Evolutionary conservation across 2,113 vertebrate species (phyloP), one percentile per base, ranked within the genome.

Genomic region (Megaceryle maxima): DNA sequence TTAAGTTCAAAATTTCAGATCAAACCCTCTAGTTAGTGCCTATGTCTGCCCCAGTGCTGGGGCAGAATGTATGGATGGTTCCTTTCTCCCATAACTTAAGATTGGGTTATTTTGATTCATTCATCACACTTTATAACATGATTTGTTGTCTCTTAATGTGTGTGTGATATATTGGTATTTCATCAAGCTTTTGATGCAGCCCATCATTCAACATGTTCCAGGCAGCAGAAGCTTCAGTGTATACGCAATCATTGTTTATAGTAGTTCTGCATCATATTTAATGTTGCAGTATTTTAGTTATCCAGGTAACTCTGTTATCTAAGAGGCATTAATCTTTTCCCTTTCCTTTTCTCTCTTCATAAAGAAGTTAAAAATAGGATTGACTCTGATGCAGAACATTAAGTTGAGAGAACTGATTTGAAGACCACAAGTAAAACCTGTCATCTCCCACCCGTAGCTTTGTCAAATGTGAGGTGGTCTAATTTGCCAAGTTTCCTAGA

Each of bases 131-230:
- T 17, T 20, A 29, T 83, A 91, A 79, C 29, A 55, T 83, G 85
- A 96, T 91, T 91, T 80, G 92, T 94, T 76, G 41, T 74, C 68
- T 74, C 20, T 73, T 88, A 22, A 11, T 55, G 0, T 53, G 18
- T 63, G n/a, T 81, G 43, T 88, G 87, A 95, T 88, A 50, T 55
- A 96, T 69, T 80, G 79, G 41, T 77, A 19, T 85, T 96, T 78
- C 79, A 92, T 80, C 77, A 83, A 78, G 56, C 19, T 91, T 88
- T 94, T 86, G 88, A 93, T 92, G 48, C 10, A 74, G 35, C n/a
- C 75, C 64, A 95, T 96, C 82, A 90, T 81, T 96, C 92, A 97
- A 77, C 15, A 16, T 22, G 14, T 77, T 70, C 25, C 59, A 81
- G 43, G 50, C 51, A 90, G 26, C 55, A 88, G 68, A 93, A 74